These are phyloP conservation scores for Prunella fulvescens DNA, from an alignment of 2,113 vertebrate species.

Conservation along the genomic window DNA sequence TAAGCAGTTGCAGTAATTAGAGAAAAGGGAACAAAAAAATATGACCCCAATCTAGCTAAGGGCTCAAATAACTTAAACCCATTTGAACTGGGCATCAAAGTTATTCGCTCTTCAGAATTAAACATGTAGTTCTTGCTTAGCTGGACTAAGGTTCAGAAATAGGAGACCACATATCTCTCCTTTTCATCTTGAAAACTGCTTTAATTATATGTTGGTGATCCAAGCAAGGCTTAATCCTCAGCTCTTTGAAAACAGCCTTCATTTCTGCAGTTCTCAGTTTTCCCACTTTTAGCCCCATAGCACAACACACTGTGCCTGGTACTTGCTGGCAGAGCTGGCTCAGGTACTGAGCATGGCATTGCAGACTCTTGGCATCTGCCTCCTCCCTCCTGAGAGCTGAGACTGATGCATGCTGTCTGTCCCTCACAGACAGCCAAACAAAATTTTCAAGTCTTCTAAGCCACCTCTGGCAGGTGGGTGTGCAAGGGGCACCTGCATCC, in stretches of 20 bases:
- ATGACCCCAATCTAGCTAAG: constrained; percentile 13
- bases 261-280: background rate
- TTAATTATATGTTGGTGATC: background rate
- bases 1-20: constrained; percentile 21
- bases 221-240: background rate
- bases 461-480: background rate
- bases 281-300: background rate
- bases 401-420: background rate
- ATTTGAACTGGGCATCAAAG: background rate
- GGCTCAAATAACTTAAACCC: background rate
- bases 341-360: fast-evolving
- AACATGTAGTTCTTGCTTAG: background rate
- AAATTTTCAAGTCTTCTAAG: background rate
- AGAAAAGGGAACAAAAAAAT: background rate
- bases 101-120: background rate
- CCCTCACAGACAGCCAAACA: background rate
- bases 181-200: background rate
- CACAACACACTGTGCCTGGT: background rate
- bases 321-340: background rate
- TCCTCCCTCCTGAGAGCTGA: background rate
- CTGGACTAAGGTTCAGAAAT: background rate
- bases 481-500: background rate
- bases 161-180: background rate
- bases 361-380: background rate
- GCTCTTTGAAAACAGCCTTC: background rate